A percentile compares a stretch with the other conserved stretches of the same genome.
phyloP scores from a whole-genome alignment of 2,113 vertebrate species.

The Astur gentilis region DNA sequence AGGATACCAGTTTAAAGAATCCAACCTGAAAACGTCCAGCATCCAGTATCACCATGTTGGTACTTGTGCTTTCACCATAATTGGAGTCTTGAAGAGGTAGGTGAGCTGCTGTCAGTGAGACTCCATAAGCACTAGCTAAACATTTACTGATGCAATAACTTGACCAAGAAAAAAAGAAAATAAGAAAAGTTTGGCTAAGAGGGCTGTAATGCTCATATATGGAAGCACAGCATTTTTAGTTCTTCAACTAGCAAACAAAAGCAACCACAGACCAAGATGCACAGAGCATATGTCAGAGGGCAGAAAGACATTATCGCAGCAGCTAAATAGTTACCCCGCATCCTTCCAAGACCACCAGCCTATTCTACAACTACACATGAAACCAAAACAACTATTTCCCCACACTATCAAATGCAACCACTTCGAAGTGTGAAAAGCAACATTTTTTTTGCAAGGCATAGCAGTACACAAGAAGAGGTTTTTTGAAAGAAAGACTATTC shows the following conservation, averaged over 20 bases:
- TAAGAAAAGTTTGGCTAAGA: not conserved
- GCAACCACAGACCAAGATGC: not conserved
- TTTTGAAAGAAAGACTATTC: not conserved
- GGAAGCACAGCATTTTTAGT: not conserved
- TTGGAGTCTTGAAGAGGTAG: slow-evolving; percentile 61
- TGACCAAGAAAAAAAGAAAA: not conserved
- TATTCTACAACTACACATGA: not conserved
- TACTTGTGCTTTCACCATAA: slow-evolving; percentile 1
- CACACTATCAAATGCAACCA: not conserved
- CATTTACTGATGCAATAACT: slow-evolving; percentile 80
- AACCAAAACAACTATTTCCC: not conserved
- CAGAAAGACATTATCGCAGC: not conserved
- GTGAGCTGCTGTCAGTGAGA: slow-evolving; percentile 74
- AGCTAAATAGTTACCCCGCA: not conserved
- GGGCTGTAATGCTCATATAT: not conserved
- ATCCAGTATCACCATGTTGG: slow-evolving; percentile 63
- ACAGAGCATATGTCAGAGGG: not conserved
- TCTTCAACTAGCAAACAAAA: not conserved
- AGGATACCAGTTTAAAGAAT: not conserved
- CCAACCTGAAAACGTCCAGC: slow-evolving; percentile 69
- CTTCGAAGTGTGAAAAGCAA: not conserved
- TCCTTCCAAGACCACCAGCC: not conserved
- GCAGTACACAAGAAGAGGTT: not conserved
- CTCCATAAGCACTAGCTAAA: slow-evolving; percentile 65
- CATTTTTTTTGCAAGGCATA: not conserved